These are phyloP conservation scores for Troglohyphantes excavatus DNA, from an alignment of 2,888 invertebrate genomes.

Conservation along the genomic window DNA sequence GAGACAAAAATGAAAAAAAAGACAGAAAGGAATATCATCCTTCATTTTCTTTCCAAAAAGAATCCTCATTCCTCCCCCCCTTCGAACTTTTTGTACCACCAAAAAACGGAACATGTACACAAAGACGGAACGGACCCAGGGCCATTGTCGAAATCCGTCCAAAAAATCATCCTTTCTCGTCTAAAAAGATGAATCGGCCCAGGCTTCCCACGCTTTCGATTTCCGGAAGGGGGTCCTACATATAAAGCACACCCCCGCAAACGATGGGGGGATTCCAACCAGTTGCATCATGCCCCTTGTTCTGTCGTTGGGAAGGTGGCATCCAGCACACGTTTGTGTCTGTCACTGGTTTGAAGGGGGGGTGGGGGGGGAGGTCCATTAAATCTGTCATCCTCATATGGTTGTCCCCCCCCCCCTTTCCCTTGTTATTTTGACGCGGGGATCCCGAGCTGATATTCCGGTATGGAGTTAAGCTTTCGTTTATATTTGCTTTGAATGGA, in stretches of 20 bases:
- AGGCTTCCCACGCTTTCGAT: conserved; percentile 72
- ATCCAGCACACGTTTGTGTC: conserved; percentile 63
- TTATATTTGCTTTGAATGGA: conserved; percentile 22
- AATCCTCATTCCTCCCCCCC: neutral
- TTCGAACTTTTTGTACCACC: neutral
- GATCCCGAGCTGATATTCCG: no score
- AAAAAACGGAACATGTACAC: conserved; percentile 6
- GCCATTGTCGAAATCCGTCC: conserved; percentile 46
- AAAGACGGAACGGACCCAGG: conserved; percentile 39
- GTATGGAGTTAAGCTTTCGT: neutral
- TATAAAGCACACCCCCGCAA: conserved; percentile 53
- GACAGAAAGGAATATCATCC: conserved; percentile 74
- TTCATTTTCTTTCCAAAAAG: conserved; percentile 40
- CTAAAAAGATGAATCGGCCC: conserved; percentile 66
- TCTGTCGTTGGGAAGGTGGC: conserved; percentile 46
- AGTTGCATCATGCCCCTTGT: conserved; percentile 72
- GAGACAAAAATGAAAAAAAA: conserved; percentile 44
- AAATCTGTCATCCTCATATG: conserved; percentile 68
- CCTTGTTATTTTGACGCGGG: no score
- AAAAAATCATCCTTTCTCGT: conserved; percentile 76
- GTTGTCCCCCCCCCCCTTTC: conserved; percentile 1
- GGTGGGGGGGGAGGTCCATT: conserved; percentile 53
- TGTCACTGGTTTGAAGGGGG: conserved; percentile 32
- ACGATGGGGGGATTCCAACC: conserved; percentile 69
- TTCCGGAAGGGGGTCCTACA: conserved; percentile 35